phyloP scores from a whole-genome alignment of 2,888 invertebrate species.

The Imbricaverruca yamaguchii region DNA sequence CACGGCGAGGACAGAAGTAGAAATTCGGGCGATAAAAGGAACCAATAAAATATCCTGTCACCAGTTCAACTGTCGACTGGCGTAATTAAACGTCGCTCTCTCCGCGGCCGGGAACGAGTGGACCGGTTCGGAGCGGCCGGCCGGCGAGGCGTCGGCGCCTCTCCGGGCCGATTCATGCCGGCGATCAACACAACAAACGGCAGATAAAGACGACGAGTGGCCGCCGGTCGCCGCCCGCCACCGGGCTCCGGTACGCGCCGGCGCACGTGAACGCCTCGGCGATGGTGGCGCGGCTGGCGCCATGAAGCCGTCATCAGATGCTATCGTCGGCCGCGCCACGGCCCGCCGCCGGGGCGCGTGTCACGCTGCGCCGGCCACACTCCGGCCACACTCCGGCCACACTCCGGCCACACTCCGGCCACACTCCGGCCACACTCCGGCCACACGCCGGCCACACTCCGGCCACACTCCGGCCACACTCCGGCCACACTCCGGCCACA shows the following conservation, averaged over 20 bases:
- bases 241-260: background rate
- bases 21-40: background rate
- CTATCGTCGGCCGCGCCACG: too few species aligned
- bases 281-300: background rate
- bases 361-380: too few species aligned
- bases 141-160: background rate
- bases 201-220: background rate
- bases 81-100: background rate
- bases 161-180: background rate
- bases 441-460: too few species aligned
- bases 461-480: too few species aligned
- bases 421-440: too few species aligned
- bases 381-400: too few species aligned
- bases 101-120: too few species aligned
- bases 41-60: conserved; percentile 9
- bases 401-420: too few species aligned
- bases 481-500: too few species aligned
- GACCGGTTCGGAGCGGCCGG: background rate
- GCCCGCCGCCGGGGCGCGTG: too few species aligned
- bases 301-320: too few species aligned
- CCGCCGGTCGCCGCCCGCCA: background rate
- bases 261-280: background rate
- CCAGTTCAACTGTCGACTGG: background rate
- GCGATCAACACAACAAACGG: background rate
- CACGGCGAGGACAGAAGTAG: background rate